A percentile compares a stretch with the other conserved stretches of the same genome.
phyloP scores from a whole-genome alignment of 2,888 invertebrate species.

The Noctua janthina region DNA sequence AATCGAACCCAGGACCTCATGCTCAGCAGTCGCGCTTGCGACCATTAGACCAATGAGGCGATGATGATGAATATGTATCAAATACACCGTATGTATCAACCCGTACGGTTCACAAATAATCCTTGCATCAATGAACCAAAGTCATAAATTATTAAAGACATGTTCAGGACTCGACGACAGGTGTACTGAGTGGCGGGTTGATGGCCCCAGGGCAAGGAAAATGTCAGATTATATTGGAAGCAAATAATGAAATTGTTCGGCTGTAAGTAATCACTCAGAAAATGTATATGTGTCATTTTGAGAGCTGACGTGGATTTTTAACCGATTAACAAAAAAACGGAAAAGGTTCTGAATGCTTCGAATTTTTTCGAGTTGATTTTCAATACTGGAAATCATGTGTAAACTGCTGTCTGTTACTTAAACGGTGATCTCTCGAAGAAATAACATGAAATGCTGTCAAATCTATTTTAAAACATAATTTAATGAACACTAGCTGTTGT shows the following conservation, averaged over 20 bases:
- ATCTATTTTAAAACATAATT: background rate
- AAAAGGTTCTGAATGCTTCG: background rate
- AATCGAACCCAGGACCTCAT: too few relatives aligned
- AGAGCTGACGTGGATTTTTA: background rate
- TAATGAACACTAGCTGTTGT: too few relatives aligned
- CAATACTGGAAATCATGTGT: background rate
- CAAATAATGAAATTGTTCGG: background rate
- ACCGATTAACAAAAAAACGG: background rate
- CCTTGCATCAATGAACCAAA: slow-evolving; percentile 15
- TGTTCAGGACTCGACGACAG: slow-evolving; percentile 40
- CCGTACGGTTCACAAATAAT: slow-evolving; percentile 13
- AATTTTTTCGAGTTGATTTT: background rate
- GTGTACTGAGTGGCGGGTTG: slow-evolving; percentile 8
- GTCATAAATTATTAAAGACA: slow-evolving; percentile 57
- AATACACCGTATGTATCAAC: background rate
- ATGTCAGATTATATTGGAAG: slow-evolving; percentile 35
- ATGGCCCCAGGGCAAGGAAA: slow-evolving; percentile 30
- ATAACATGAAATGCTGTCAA: background rate
- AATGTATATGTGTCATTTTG: background rate
- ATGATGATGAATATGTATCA: too few relatives aligned
- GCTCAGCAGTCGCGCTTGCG: too few relatives aligned
- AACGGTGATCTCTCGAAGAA: background rate
- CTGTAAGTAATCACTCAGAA: slow-evolving; percentile 1
- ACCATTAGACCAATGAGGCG: too few relatives aligned
- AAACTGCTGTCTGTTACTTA: background rate